phyloP scores from a whole-genome alignment of 1,140 invertebrate genomes.

The Papilio machaon region DNA sequence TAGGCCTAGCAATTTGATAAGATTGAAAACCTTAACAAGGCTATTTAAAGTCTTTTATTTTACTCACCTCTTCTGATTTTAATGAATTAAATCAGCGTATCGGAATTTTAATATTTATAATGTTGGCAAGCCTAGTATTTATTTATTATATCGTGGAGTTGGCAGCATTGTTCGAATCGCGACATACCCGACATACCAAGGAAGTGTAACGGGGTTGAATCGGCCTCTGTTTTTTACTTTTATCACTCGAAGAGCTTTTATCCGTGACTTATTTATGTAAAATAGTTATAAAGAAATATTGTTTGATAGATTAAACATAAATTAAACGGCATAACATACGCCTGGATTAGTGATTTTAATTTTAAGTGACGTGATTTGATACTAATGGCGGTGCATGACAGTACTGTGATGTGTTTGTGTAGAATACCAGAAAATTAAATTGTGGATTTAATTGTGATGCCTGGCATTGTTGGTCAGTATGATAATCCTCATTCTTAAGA shows the following conservation, averaged over 20 bases:
- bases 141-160: conserved; percentile 66
- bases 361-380: conserved; percentile 54
- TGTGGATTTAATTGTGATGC: conserved; percentile 62
- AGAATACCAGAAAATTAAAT: conserved; percentile 51
- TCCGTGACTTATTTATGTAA: conserved; percentile 65
- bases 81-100: conserved; percentile 12
- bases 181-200: conserved; percentile 50
- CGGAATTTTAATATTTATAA: conserved; percentile 26
- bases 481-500: neutral
- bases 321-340: conserved; percentile 41
- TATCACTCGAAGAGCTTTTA: conserved; percentile 59
- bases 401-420: conserved; percentile 63
- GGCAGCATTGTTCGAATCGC: conserved; percentile 65
- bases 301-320: conserved; percentile 44
- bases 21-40: neutral
- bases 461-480: conserved; percentile 59
- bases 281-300: conserved; percentile 44
- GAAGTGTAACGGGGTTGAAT: conserved; percentile 62
- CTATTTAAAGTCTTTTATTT: neutral
- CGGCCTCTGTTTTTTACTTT: conserved; percentile 58
- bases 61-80: neutral
- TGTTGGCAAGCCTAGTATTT: conserved; percentile 64
- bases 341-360: conserved; percentile 51
- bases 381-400: conserved; percentile 65
- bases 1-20: neutral